Base-by-base conservation (phyloP, 1,140 invertebrate genomes). In the Littorina saxatilis region DNA sequence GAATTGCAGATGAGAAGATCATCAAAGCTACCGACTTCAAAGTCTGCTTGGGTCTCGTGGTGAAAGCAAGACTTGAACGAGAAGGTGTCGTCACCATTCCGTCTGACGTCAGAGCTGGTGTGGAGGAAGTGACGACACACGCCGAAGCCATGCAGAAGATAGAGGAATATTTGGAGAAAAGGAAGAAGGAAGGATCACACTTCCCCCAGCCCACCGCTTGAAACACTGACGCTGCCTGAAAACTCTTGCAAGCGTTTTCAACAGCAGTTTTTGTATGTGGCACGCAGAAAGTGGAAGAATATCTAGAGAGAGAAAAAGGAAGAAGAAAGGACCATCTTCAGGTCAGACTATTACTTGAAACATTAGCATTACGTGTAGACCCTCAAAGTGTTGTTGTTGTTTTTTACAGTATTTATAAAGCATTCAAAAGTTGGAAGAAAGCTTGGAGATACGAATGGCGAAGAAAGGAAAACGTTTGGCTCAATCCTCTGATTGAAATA, bases 11-110 rank as follows among this genome's bases (percentile, higher is more conserved):
- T 52, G 75, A 86, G 23, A 78, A 83, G 15, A 79, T 85, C n/a
- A 73, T 81, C 61, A 72, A 66, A 1, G 68, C 83, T 58, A 88
- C 88, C 15, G 87, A 88, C 68, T 86, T 87, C 47, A 83, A 82
- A 55, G 63, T 83, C 1, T 89, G 88, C 80, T 63, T 89, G 3
- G 76, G 85, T 17, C 52, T 87, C n/a, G 87, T 88, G 2, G 79
- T 89, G 2, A 77, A 88, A 73, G 32, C 86, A 29, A 84, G 78
- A 50, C 80, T 89, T 66, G 84, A 85, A 23, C 76, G 85, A 39
- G 84, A 87, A 15, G 88, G 88, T 0, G 70, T 79, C n/a, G 73
- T 89, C 27, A 63, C 61, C 37, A 47, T 87, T 1, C 84, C 87
- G 1, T 85, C 80, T n/a, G 80, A 87, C 27, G 55, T 80, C n/a